phyloP scores from a whole-genome alignment of 2,797 vertebrate species.

The Sebastes flavidus region DNA sequence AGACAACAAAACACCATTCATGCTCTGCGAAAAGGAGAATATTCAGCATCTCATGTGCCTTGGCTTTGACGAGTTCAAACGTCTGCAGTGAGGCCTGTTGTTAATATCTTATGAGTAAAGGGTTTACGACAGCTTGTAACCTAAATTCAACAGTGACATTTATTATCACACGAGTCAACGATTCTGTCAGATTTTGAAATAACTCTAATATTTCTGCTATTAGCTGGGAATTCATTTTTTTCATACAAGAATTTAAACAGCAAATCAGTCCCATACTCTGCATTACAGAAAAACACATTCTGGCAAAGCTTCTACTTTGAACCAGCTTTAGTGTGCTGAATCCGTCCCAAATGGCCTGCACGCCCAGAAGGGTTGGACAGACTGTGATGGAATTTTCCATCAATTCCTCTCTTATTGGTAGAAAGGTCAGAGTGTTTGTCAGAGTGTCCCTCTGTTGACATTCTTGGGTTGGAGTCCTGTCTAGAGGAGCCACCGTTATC shows the following conservation, averaged over 20 bases:
- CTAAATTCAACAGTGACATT: not conserved
- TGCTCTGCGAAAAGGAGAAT: not conserved
- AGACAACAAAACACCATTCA: not conserved
- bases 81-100: not conserved
- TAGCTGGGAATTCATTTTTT: not conserved
- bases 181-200: not conserved
- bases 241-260: not conserved
- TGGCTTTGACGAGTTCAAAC: not conserved
- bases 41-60: not conserved
- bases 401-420: too few species aligned
- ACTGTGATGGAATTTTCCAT: too few species aligned
- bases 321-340: not conserved
- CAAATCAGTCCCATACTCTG: not conserved
- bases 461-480: too few species aligned
- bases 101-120: not conserved
- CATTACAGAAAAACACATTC: not conserved
- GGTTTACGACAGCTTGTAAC: constrained; percentile 7
- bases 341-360: constrained; percentile 2
- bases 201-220: not conserved
- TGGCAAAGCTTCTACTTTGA: constrained; percentile 4
- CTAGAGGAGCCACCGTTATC: too few species aligned
- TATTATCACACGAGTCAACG: not conserved
- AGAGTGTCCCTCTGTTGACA: too few species aligned
- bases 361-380: constrained; percentile 13
- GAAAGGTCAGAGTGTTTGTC: too few species aligned